Conservation (phyloP, 2,113 vertebrate species). For the Tichodroma muraria region DNA sequence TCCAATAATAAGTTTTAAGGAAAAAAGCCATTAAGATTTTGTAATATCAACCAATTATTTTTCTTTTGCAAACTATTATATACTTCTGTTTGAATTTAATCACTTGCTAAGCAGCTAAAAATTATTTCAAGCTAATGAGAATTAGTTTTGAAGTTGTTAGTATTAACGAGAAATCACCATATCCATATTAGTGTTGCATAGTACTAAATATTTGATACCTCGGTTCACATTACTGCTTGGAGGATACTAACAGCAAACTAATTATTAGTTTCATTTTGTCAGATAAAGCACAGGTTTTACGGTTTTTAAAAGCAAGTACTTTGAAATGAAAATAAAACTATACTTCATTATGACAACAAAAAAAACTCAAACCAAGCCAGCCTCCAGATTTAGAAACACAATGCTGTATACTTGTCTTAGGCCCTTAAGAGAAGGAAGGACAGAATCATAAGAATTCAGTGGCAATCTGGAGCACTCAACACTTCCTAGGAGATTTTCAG, state of each 20-base stretch:
- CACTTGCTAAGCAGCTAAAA: constrained; percentile 67
- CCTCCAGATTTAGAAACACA: neutral
- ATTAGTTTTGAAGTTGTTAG: constrained; percentile 63
- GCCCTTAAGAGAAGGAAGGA: neutral
- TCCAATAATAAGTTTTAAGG: constrained; percentile 40
- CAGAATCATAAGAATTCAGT: neutral
- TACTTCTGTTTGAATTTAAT: constrained; percentile 61
- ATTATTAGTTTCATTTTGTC: constrained; percentile 61
- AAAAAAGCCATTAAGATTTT: constrained; percentile 59
- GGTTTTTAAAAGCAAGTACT: constrained; percentile 16
- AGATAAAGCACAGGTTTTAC: neutral
- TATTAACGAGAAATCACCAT: constrained; percentile 68
- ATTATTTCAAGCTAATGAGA: constrained; percentile 68
- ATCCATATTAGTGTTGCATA: constrained; percentile 49
- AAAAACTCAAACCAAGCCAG: neutral
- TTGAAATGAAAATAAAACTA: constrained; percentile 29
- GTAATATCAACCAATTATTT: constrained; percentile 30
- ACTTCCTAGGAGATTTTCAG: neutral
- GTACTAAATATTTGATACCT: constrained; percentile 63
- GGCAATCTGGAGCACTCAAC: neutral
- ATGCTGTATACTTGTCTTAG: neutral
- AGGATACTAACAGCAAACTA: constrained; percentile 25
- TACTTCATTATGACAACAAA: neutral
- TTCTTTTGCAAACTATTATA: constrained; percentile 55
- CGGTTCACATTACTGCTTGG: constrained; percentile 35